A percentile compares a stretch with the other conserved stretches of the same genome.
phyloP scores from a whole-genome alignment of 2,888 invertebrate genomes.

The Rhyacophila evoluta region DNA sequence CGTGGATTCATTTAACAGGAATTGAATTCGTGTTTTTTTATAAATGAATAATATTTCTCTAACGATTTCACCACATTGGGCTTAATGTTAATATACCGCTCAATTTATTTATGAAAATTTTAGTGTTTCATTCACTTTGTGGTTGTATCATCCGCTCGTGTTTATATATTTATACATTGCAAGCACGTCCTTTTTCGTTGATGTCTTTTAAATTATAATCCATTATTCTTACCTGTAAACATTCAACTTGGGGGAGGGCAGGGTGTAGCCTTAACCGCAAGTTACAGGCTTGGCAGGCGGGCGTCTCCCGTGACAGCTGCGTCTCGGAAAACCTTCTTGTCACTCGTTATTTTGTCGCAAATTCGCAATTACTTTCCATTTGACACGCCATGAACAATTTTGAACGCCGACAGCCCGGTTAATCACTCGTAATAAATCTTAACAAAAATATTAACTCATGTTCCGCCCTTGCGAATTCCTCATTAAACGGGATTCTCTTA shows the following conservation, averaged over 20 bases:
- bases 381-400: conserved; percentile 22
- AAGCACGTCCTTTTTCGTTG: not conserved
- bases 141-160: not conserved
- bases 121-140: not conserved
- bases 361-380: conserved; percentile 20
- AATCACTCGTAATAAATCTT: conserved; percentile 13
- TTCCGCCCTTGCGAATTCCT: not conserved
- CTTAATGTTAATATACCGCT: too few species aligned
- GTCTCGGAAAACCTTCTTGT: conserved; percentile 24
- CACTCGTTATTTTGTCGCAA: conserved; percentile 24
- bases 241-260: not conserved
- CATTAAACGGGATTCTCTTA: not conserved
- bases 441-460: conserved; percentile 5
- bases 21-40: too few species aligned
- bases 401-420: not conserved
- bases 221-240: conserved; percentile 20
- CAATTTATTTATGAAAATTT: too few species aligned
- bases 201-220: conserved; percentile 13
- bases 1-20: too few species aligned
- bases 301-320: conserved; percentile 19
- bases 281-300: conserved; percentile 14
- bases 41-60: too few species aligned
- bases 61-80: too few species aligned
- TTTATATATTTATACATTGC: not conserved
- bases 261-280: not conserved